phyloP scores from a whole-genome alignment of 2,888 invertebrate species.

The Arge pagana region DNA sequence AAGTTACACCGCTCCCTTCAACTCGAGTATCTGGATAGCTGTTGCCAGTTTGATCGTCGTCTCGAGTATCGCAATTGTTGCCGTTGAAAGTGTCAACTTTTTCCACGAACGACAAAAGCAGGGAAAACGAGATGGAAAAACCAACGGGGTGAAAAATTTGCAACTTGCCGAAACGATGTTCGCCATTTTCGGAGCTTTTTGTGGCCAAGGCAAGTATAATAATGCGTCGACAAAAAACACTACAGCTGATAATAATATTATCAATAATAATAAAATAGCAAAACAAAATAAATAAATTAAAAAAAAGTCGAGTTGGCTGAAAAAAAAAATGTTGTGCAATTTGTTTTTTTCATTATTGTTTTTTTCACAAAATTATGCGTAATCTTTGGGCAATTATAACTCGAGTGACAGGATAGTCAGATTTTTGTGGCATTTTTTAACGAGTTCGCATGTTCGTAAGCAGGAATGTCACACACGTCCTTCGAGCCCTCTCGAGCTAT shows the following conservation, averaged over 20 bases:
- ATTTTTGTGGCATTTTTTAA: too few relatives aligned
- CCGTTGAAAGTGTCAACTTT: conserved; percentile 31
- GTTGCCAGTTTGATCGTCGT: conserved; percentile 41
- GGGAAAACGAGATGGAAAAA: background rate
- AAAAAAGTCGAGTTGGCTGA: too few relatives aligned
- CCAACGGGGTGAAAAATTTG: background rate
- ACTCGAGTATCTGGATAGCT: conserved; percentile 45
- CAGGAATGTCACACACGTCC: conserved; percentile 41
- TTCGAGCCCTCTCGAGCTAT: conserved; percentile 47
- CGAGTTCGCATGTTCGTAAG: too few relatives aligned
- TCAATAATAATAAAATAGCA: too few relatives aligned
- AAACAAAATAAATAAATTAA: too few relatives aligned
- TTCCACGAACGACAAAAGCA: background rate
- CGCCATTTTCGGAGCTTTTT: conserved; percentile 47
- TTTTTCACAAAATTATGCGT: too few relatives aligned
- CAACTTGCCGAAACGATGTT: conserved; percentile 42
- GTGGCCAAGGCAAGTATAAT: conserved; percentile 46
- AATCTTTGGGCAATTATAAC: too few relatives aligned
- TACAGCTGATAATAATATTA: too few relatives aligned
- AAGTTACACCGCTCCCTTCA: conserved; percentile 49
- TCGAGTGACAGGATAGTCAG: too few relatives aligned
- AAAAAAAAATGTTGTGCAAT: too few relatives aligned
- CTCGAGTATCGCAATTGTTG: conserved; percentile 37
- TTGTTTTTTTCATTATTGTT: too few relatives aligned
- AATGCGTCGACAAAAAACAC: background rate